These are phyloP conservation scores for Apamea monoglypha DNA, from an alignment of 2,888 invertebrate genomes.

Conservation along the genomic window DNA sequence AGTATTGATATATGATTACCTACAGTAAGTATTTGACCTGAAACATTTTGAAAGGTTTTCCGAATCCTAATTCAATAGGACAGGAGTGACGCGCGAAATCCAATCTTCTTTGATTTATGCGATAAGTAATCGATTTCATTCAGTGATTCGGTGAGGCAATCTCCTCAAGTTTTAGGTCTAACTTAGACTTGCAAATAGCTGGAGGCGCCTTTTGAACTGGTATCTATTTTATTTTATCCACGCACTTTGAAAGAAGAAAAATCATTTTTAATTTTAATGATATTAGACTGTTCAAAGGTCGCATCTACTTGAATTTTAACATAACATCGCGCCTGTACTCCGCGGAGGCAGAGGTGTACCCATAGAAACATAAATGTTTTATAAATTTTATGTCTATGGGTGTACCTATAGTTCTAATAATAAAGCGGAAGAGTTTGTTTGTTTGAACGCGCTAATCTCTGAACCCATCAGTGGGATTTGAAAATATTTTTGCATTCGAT, in stretches of 20 bases:
- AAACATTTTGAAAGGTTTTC: not conserved
- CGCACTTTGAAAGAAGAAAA: not conserved
- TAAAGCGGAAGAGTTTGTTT: no score
- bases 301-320: no score
- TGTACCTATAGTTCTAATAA: no score
- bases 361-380: no score
- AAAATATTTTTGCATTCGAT: no score
- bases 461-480: no score
- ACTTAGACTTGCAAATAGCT: constrained; percentile 32
- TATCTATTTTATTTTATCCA: not conserved
- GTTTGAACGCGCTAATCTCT: no score
- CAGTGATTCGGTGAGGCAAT: constrained; percentile 40
- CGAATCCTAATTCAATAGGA: not conserved
- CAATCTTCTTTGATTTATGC: constrained; percentile 50
- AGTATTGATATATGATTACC: not conserved
- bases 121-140: constrained; percentile 40
- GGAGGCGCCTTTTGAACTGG: not conserved
- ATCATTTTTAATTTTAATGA: not conserved
- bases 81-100: constrained; percentile 24
- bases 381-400: no score
- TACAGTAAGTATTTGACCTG: not conserved
- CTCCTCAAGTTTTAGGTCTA: constrained; percentile 13
- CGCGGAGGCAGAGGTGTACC: no score
- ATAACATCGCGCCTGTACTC: no score
- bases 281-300: not conserved